Evolutionary conservation across 2,888 invertebrate genomes (phyloP).

Genomic region (Actias luna): DNA sequence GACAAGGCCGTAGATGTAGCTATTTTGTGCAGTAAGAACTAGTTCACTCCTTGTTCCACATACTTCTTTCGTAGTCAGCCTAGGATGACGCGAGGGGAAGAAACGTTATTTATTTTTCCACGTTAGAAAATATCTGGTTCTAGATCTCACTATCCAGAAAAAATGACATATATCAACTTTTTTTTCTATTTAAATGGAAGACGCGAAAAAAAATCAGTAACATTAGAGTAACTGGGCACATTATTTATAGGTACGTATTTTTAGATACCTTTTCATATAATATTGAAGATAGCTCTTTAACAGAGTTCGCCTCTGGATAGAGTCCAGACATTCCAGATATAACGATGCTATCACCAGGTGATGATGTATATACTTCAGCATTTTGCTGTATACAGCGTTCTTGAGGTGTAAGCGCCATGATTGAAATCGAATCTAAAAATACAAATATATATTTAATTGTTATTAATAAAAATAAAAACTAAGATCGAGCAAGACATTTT

Average conservation of each 20-base stretch:
- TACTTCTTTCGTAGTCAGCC: too few relatives aligned
- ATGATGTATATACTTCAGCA: not conserved
- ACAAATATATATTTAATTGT: not conserved
- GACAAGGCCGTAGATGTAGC: too few relatives aligned
- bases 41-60: too few relatives aligned
- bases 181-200: not conserved
- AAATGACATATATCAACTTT: too few relatives aligned
- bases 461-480: too few relatives aligned
- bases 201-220: not conserved
- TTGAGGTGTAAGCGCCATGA: not conserved
- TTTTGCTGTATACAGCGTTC: not conserved
- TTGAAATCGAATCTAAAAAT: not conserved
- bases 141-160: too few relatives aligned
- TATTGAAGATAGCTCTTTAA: constrained; percentile 45
- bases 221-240: not conserved
- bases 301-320: constrained; percentile 38
- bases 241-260: not conserved
- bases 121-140: too few relatives aligned
- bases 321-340: constrained; percentile 53
- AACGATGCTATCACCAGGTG: constrained; percentile 36
- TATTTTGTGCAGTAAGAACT: too few relatives aligned
- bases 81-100: too few relatives aligned
- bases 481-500: too few relatives aligned
- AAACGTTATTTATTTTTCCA: too few relatives aligned
- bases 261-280: constrained; percentile 55